A percentile compares a stretch with the other conserved stretches of the same genome.
These are phyloP conservation scores for Erpetoichthys calabaricus DNA, from an alignment of 2,797 vertebrate genomes.

Conservation along the genomic window DNA sequence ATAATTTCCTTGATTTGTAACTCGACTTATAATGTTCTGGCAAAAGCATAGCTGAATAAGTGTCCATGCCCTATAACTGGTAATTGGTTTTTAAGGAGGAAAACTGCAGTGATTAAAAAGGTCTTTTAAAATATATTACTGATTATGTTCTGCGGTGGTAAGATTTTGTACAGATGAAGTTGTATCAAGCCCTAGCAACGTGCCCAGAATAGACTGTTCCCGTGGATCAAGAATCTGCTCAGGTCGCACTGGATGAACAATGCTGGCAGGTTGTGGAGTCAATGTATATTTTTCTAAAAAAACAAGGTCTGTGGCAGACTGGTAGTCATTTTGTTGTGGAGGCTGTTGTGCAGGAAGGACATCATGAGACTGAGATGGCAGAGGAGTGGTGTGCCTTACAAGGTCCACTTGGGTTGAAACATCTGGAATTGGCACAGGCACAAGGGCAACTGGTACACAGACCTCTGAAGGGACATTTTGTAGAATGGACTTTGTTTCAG, in stretches of 20 bases:
- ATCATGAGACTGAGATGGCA: constrained; percentile 30
- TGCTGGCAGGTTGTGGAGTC: constrained; percentile 80
- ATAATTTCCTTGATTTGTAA: no score
- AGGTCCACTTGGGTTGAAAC: constrained; percentile 38
- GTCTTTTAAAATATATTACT: constrained; percentile 23
- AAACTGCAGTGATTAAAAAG: no score
- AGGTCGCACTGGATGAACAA: constrained; percentile 75
- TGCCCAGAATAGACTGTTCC: constrained; percentile 85
- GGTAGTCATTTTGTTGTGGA: constrained; percentile 57
- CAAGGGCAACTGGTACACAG: constrained; percentile 44
- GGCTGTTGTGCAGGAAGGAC: constrained; percentile 35
- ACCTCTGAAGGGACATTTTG: constrained; percentile 42
- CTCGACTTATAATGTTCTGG: no score
- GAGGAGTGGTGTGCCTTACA: constrained; percentile 32
- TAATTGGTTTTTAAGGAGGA: no score
- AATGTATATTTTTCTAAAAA: constrained; percentile 92
- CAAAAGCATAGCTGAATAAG: no score
- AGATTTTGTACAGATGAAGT: constrained; percentile 60
- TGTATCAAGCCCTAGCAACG: constrained; percentile 75
- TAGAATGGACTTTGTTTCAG: constrained; percentile 38
- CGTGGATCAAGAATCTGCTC: constrained; percentile 84
- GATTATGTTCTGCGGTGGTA: constrained; percentile 53
- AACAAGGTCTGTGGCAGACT: constrained; percentile 65
- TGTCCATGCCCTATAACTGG: no score
- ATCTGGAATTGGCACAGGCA: constrained; percentile 50